These are phyloP conservation scores for Chiridota heheva DNA, from an alignment of 35 echinoderm and acorn worm species.

Conservation along the genomic window DNA sequence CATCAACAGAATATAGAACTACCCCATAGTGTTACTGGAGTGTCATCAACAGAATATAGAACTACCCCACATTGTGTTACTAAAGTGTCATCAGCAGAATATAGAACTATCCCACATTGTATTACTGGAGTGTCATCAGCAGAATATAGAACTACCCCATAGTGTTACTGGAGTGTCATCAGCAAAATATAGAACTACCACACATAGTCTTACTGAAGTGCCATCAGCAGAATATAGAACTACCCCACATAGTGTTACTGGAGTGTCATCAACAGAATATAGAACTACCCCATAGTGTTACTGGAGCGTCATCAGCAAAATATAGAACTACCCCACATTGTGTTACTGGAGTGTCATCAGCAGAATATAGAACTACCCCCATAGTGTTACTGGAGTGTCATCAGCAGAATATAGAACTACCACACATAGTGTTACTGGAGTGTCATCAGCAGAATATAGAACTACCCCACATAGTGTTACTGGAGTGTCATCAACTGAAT, in stretches of 20 bases:
- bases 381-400: conserved; percentile 48
- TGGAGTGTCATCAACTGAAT: too few species aligned
- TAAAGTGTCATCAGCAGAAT: conserved; percentile 48
- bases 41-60: conserved; percentile 51
- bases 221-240: conserved; percentile 58
- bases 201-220: conserved; percentile 48
- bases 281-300: conserved; percentile 45
- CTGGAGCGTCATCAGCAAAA: too few species aligned
- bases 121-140: conserved; percentile 55
- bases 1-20: conserved; percentile 53
- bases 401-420: conserved; percentile 62
- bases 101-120: conserved; percentile 53
- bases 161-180: conserved; percentile 42
- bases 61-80: conserved; percentile 54
- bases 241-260: conserved; percentile 50
- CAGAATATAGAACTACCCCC: conserved; percentile 62
- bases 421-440: conserved; percentile 49
- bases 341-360: conserved; percentile 48
- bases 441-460: conserved; percentile 51
- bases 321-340: conserved; percentile 57
- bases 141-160: conserved; percentile 57
- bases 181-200: conserved; percentile 58
- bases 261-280: conserved; percentile 58
- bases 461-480: conserved; percentile 55
- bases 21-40: conserved; percentile 49